These are phyloP conservation scores for Atta colombica DNA, from an alignment of 1,140 invertebrate species.

Conservation along the genomic window DNA sequence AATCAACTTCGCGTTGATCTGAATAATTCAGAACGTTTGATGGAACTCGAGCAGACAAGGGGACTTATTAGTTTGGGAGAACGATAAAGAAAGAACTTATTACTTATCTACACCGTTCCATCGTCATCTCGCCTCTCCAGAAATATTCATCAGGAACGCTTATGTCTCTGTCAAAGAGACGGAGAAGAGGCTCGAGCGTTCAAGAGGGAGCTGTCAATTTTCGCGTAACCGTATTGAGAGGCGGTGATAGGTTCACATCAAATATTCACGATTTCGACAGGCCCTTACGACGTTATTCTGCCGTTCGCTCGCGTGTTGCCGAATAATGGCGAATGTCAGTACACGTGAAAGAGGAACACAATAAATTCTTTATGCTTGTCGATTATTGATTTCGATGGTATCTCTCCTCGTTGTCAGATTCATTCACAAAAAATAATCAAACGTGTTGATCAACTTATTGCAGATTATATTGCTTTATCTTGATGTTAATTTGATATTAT, in stretches of 20 bases:
- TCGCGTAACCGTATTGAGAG: slow-evolving; percentile 80
- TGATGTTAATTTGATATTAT: not conserved
- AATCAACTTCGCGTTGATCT: slow-evolving; percentile 63
- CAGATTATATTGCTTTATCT: not conserved
- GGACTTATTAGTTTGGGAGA: slow-evolving; percentile 84
- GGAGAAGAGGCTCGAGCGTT: slow-evolving; percentile 27
- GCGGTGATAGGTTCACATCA: slow-evolving; percentile 82
- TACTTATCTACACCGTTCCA: slow-evolving; percentile 81
- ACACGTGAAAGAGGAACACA: slow-evolving; percentile 61
- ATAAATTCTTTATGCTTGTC: slow-evolving; percentile 70
- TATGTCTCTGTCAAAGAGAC: slow-evolving; percentile 36
- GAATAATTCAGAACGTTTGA: slow-evolving; percentile 84
- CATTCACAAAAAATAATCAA: not conserved
- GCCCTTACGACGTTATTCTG: slow-evolving; percentile 70
- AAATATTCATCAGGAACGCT: slow-evolving; percentile 71
- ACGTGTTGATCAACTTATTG: slow-evolving; percentile 65
- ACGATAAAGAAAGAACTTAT: slow-evolving; percentile 85
- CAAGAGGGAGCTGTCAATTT: slow-evolving; percentile 74
- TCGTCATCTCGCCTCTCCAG: slow-evolving; percentile 41
- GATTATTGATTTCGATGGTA: slow-evolving; percentile 47
- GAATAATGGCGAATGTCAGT: slow-evolving; percentile 59
- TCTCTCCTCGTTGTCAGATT: not conserved
- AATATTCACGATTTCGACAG: slow-evolving; percentile 79
- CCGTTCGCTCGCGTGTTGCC: slow-evolving; percentile 74
- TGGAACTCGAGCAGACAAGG: slow-evolving; percentile 71